These are phyloP conservation scores for Sinocyclocheilus maitianheensis DNA, from an alignment of 2,113 vertebrate species.

Conservation along the genomic window DNA sequence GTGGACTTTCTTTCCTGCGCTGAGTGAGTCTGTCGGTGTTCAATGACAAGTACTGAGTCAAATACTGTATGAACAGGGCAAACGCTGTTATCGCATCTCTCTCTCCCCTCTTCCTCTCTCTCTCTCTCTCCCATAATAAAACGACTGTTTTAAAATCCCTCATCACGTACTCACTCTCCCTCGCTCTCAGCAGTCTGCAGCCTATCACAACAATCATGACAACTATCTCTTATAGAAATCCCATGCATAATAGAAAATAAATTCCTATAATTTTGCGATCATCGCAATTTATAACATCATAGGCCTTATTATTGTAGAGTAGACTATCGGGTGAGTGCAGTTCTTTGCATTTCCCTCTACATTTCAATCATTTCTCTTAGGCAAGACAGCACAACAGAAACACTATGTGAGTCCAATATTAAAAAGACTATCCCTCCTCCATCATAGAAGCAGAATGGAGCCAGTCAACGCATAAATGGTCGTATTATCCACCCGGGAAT, in stretches of 20 bases:
- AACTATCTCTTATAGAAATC: constrained; percentile 46
- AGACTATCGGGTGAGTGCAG: not conserved
- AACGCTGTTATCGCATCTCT: constrained; percentile 63
- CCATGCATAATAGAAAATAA: constrained; percentile 18
- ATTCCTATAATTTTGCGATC: constrained; percentile 42
- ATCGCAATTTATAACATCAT: constrained; percentile 50
- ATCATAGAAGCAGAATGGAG: constrained; percentile 66
- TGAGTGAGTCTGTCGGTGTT: constrained; percentile 54
- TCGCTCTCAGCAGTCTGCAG: constrained; percentile 43
- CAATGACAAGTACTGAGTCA: constrained; percentile 66
- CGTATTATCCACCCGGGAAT: constrained; percentile 68
- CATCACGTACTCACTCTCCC: constrained; percentile 53
- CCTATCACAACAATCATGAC: constrained; percentile 55
- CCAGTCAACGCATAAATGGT: constrained; percentile 70
- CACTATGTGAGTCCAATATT: constrained; percentile 61
- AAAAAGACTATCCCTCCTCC: constrained; percentile 62
- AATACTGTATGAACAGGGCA: constrained; percentile 59
- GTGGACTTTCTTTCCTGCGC: constrained; percentile 55
- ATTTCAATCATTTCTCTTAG: constrained; percentile 27
- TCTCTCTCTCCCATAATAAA: constrained; percentile 55
- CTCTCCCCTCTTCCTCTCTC: constrained; percentile 35
- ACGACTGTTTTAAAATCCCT: constrained; percentile 64
- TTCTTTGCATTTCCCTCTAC: constrained; percentile 6
- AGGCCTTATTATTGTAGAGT: constrained; percentile 6
- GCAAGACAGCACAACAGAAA: constrained; percentile 16